Base-by-base conservation (phyloP, 2,797 vertebrate species). In the Gymnopithys bicolor region DNA sequence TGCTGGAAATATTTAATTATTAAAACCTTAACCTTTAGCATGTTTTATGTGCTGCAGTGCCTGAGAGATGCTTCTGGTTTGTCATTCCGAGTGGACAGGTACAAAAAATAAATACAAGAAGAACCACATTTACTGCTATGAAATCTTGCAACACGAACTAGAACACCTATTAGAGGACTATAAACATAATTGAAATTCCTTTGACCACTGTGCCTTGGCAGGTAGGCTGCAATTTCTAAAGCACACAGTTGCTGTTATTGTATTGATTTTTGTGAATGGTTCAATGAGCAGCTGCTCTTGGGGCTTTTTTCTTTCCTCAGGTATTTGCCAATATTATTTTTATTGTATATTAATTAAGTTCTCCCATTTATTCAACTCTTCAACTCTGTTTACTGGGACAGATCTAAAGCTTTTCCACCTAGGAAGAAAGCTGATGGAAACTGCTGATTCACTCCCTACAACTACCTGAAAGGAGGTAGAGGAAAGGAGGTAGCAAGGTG, bases 221-320 rank as follows among this genome's bases (percentile, higher is more conserved):
- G 43, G 24, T 95, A 64, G 68, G 28, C 35, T 95, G 67, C 46
- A 48, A 19, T 73, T 86, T 68, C 51, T 94, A 77, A 63, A 84
- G 60, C 28, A 59, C 21, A 74, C 28, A 39, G 0, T 37, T 83
- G 39, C 49, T 94, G 68, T 64, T 23, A 59, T 45, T 19, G 7
- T 30, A 91, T 94, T 76, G 84, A 93, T 91, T 93, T 95, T 83
- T 91, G 88, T 66, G 84, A 39, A 51, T 64, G 73, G 18, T 80
- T 95, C 91, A 74, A 67, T 83, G 52, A 43, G 46, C 37, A 28
- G 60, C 25, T 68, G 4, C 77, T 87, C 25, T 1, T 86, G 87
- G 53, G 87, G 74, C 53, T 68, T 84, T 39, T 15, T 43, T 39
- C 51, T 81, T 85, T 75, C 56, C 70, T 84, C 41, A n/a, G 78